These are phyloP conservation scores for Lepidochrysops patricia DNA, from an alignment of 2,888 invertebrate species.

Conservation along the genomic window DNA sequence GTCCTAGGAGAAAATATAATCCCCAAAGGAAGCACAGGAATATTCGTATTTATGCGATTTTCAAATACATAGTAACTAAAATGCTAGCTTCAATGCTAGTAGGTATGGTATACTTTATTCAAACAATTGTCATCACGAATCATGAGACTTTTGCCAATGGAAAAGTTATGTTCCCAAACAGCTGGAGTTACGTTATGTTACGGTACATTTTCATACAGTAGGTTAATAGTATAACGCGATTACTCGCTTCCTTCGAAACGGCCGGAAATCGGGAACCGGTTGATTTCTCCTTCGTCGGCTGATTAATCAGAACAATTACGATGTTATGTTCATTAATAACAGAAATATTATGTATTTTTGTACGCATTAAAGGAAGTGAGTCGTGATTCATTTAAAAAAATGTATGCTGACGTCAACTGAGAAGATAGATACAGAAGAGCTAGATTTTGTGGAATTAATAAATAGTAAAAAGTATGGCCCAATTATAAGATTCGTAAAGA, in stretches of 20 bases:
- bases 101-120: too few relatives aligned
- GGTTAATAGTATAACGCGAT: conserved; percentile 27
- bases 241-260: conserved; percentile 30
- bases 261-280: conserved; percentile 12
- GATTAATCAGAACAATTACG: conserved; percentile 7
- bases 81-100: too few relatives aligned
- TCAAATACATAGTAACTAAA: too few relatives aligned
- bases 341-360: not conserved
- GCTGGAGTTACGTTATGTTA: conserved; percentile 12
- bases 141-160: not conserved
- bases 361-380: not conserved
- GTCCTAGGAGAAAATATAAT: too few relatives aligned
- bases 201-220: conserved; percentile 15
- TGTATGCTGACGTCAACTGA: not conserved
- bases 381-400: not conserved
- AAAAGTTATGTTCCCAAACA: not conserved
- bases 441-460: too few relatives aligned
- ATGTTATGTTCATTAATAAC: not conserved
- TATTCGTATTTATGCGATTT: not conserved
- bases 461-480: too few relatives aligned
- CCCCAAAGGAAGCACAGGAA: too few relatives aligned
- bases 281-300: not conserved
- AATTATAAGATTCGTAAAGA: too few relatives aligned
- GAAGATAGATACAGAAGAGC: too few relatives aligned
- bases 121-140: too few relatives aligned